Evolutionary conservation across 1,140 invertebrate species (phyloP).

Genomic region (Lasioglossum baleicum): DNA sequence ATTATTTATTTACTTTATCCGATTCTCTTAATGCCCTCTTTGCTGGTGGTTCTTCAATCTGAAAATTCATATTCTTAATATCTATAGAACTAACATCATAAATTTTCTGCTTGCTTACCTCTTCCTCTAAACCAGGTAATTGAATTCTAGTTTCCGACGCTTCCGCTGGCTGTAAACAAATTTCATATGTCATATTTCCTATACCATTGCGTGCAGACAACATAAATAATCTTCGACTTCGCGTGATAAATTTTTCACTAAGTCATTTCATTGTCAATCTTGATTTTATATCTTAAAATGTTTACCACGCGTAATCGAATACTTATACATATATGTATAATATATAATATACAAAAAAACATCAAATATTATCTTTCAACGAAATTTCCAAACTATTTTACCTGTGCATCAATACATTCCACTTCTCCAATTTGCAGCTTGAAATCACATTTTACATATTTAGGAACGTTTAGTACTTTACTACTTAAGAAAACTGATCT

Average conservation of each 20-base stretch:
- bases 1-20: conserved; percentile 78
- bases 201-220: background rate
- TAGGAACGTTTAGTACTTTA: conserved; percentile 34
- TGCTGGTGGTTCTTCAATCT: conserved; percentile 78
- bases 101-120: conserved; percentile 69
- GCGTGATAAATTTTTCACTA: no score
- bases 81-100: background rate
- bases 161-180: conserved; percentile 84
- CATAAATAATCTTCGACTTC: no score
- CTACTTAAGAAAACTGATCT: conserved; percentile 5
- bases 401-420: conserved; percentile 84
- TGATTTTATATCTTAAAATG: no score
- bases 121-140: conserved; percentile 85
- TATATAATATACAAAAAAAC: conserved; percentile 23
- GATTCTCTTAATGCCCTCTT: conserved; percentile 78
- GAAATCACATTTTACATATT: conserved; percentile 72
- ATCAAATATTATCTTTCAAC: conserved; percentile 13
- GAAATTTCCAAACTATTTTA: conserved; percentile 71
- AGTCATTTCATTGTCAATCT: no score
- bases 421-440: conserved; percentile 83
- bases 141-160: conserved; percentile 88
- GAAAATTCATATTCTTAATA: conserved; percentile 50
- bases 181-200: conserved; percentile 9
- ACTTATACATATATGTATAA: no score
- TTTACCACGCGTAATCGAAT: no score